A percentile compares a stretch with the other conserved stretches of the same genome.
Evolutionary conservation across 92 coral and sea anemone genomes (phyloP).

Genomic region (Galaxea fascicularis): DNA sequence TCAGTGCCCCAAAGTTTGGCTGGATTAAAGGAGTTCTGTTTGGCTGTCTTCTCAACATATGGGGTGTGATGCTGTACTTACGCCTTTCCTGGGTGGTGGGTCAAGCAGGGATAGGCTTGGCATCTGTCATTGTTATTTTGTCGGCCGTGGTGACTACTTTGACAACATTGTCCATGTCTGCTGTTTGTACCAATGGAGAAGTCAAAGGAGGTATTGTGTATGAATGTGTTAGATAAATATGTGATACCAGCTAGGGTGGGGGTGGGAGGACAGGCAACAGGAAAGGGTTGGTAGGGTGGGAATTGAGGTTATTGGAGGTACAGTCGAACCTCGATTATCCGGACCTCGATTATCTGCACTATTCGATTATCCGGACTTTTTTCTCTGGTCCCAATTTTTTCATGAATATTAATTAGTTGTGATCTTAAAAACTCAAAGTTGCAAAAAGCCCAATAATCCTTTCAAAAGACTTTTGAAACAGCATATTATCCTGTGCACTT

Average conservation of each 20-base stretch:
- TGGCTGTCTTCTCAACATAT: constrained; percentile 93
- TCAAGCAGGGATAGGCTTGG: constrained; percentile 96
- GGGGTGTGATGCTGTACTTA: constrained; percentile 97
- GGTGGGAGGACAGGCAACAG: not conserved
- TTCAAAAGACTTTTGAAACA: no score
- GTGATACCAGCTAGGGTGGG: not conserved
- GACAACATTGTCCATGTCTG: constrained; percentile 97
- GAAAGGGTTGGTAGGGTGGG: not conserved
- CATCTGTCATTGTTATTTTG: constrained; percentile 74
- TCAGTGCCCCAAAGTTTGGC: constrained; percentile 88
- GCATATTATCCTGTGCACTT: no score
- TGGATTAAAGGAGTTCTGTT: constrained; percentile 99
- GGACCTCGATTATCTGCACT: no score
- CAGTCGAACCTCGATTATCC: no score
- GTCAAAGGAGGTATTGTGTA: constrained; percentile 99
- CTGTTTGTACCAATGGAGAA: constrained; percentile 98
- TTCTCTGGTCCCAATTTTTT: no score
- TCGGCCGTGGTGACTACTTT: constrained; percentile 90
- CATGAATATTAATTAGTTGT: no score
- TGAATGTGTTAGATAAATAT: no score
- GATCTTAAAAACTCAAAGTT: no score
- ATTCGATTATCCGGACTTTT: no score
- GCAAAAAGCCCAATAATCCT: no score
- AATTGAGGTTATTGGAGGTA: no score
- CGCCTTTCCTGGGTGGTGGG: constrained; percentile 97